Conservation (phyloP, 1,140 invertebrate genomes). For the Gonioctena quinquepunctata region DNA sequence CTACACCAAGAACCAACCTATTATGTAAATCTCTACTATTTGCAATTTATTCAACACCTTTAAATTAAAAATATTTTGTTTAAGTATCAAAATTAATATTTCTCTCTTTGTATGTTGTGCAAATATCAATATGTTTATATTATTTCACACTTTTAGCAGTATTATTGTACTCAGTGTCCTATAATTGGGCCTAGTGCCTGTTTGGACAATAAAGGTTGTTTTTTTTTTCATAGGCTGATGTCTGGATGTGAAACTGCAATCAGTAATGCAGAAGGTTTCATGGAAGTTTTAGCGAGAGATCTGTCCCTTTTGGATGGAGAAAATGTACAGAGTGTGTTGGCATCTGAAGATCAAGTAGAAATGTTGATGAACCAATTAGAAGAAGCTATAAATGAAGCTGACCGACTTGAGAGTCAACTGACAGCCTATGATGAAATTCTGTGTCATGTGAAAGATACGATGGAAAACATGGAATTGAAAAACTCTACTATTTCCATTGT, state of each 20-base stretch:
- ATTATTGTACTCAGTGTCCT: too few species aligned
- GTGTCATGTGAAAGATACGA: conserved; percentile 79
- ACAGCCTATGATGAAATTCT: conserved; percentile 80
- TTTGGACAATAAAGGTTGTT: too few species aligned
- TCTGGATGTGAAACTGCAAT: conserved; percentile 78
- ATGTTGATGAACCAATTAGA: conserved; percentile 85
- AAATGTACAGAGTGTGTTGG: conserved; percentile 55
- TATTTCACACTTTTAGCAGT: too few species aligned
- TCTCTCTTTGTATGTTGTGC: too few species aligned
- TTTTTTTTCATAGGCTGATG: conserved; percentile 61
- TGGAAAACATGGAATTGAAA: conserved; percentile 90
- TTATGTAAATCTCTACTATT: too few species aligned
- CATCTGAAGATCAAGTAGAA: conserved; percentile 70
- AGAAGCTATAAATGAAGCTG: conserved; percentile 75
- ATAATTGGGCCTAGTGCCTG: too few species aligned
- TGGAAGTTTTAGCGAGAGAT: conserved; percentile 80
- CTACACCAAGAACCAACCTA: too few species aligned
- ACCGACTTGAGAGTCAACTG: conserved; percentile 73
- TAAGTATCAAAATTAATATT: too few species aligned
- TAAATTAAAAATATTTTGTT: too few species aligned
- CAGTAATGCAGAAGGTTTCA: conserved; percentile 84
- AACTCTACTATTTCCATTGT: conserved; percentile 86
- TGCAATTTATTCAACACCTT: too few species aligned
- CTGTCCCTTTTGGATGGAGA: conserved; percentile 82
- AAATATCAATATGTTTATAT: too few species aligned